A percentile compares a stretch with the other conserved stretches of the same genome.
These are phyloP conservation scores for Halichondria panicea DNA, from an alignment of 37 sponge, comb jelly and placozoan genomes.

Conservation along the genomic window DNA sequence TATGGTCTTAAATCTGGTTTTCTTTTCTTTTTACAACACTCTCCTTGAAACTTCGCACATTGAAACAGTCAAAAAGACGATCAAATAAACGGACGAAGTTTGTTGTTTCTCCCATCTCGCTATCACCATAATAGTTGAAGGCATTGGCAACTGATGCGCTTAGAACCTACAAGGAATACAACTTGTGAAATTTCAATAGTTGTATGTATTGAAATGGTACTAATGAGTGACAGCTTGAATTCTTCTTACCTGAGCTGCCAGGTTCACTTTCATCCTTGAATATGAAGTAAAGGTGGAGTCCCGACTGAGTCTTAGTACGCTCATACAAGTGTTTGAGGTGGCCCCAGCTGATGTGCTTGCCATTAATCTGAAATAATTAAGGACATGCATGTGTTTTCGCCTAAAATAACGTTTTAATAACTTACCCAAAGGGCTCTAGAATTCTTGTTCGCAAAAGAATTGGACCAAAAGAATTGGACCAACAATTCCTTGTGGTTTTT, in stretches of 20 bases:
- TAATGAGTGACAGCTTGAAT: too few relatives aligned
- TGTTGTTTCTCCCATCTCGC: slow-evolving; percentile 11
- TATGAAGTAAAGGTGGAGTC: not conserved
- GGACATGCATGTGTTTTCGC: too few relatives aligned
- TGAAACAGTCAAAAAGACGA: slow-evolving; percentile 23
- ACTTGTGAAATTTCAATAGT: not conserved
- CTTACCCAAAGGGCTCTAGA: too few relatives aligned
- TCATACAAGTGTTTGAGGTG: too few relatives aligned
- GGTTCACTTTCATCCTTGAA: slow-evolving; percentile 9
- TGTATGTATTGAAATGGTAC: too few relatives aligned
- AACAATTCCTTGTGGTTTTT: not conserved
- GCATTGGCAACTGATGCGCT: slow-evolving; percentile 17
- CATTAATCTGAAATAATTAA: too few relatives aligned
- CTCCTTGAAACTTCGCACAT: slow-evolving; percentile 13
- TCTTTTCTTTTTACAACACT: slow-evolving; percentile 3
- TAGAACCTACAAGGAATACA: not conserved
- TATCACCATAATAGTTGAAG: slow-evolving; percentile 1
- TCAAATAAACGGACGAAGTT: slow-evolving; percentile 6
- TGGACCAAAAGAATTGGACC: too few relatives aligned
- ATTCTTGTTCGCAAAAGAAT: too few relatives aligned
- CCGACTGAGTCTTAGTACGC: not conserved
- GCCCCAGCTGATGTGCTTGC: too few relatives aligned
- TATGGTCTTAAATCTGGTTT: slow-evolving; percentile 20
- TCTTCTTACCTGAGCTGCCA: not conserved
- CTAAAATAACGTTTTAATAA: too few relatives aligned